phyloP scores from a whole-genome alignment of 1,140 invertebrate species.

The Atta cephalotes region DNA sequence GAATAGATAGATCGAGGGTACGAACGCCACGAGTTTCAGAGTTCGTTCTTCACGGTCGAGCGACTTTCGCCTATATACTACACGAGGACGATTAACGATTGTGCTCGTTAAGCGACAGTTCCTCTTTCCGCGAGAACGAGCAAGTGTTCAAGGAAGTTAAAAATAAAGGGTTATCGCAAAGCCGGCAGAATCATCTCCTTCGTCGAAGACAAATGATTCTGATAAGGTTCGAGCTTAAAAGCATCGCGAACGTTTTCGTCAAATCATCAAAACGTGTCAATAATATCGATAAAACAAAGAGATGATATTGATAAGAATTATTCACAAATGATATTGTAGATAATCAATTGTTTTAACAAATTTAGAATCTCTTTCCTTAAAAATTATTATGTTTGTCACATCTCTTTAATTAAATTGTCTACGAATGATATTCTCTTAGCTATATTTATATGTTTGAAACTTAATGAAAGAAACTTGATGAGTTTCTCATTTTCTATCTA shows the following conservation, averaged over 20 bases:
- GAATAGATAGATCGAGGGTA: slow-evolving; percentile 64
- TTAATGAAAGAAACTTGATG: neutral
- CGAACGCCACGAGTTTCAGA: slow-evolving; percentile 45
- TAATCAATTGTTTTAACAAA: slow-evolving; percentile 39
- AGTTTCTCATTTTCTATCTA: slow-evolving; percentile 19
- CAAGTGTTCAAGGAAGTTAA: neutral
- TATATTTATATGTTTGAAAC: neutral
- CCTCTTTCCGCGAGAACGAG: slow-evolving; percentile 50
- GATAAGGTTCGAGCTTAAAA: slow-evolving; percentile 42
- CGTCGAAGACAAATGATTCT: slow-evolving; percentile 68
- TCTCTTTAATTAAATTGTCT: slow-evolving; percentile 2
- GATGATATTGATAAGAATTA: slow-evolving; percentile 22
- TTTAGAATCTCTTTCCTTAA: neutral
- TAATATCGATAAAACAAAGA: slow-evolving; percentile 44
- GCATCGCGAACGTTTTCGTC: neutral
- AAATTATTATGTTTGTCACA: neutral
- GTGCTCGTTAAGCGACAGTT: slow-evolving; percentile 74
- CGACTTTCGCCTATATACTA: slow-evolving; percentile 70
- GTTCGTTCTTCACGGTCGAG: slow-evolving; percentile 74
- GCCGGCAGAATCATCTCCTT: slow-evolving; percentile 58
- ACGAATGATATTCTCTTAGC: neutral
- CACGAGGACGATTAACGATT: slow-evolving; percentile 73
- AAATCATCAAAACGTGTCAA: slow-evolving; percentile 15
- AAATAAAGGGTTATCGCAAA: slow-evolving; percentile 33
- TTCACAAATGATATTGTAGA: slow-evolving; percentile 49